phyloP scores from a whole-genome alignment of 2,113 vertebrate species.

The Atherinomorus stipes region DNA sequence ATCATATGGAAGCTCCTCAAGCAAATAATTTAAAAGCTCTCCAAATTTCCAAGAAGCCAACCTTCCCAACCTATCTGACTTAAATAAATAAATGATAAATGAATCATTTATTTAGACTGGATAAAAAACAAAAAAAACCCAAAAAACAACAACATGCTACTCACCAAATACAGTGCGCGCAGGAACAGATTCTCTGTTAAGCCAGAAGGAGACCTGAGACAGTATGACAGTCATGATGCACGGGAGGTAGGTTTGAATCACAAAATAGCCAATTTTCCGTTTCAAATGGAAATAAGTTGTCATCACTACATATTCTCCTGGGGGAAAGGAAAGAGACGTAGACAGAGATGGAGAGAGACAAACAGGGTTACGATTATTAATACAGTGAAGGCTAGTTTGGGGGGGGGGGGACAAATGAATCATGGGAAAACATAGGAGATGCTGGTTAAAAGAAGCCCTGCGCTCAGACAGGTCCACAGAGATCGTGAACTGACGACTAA shows the following conservation, averaged over 20 bases:
- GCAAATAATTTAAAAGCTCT: conserved; percentile 3
- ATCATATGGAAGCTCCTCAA: neutral
- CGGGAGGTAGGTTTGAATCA: conserved; percentile 98
- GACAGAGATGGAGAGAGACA: conserved; percentile 57
- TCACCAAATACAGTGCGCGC: conserved; percentile 98
- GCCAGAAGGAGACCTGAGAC: conserved; percentile 99
- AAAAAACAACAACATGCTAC: conserved; percentile 54
- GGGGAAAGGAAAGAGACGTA: conserved; percentile 53
- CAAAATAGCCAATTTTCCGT: conserved; percentile 99
- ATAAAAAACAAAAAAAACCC: neutral
- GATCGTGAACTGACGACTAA: neutral
- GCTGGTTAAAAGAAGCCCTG: neutral
- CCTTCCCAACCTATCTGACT: conserved; percentile 1
- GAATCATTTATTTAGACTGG: conserved; percentile 30
- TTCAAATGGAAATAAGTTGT: conserved; percentile 99
- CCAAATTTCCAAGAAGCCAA: neutral
- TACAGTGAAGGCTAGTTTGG: conserved; percentile 36
- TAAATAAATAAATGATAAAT: conserved; percentile 11
- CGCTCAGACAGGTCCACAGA: neutral
- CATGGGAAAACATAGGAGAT: conserved; percentile 1
- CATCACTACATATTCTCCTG: conserved; percentile 99
- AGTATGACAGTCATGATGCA: conserved; percentile 99
- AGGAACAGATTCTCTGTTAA: conserved; percentile 97
- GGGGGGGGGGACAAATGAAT: conserved; percentile 41
- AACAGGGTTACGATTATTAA: conserved; percentile 71